These are phyloP conservation scores for Equus quagga DNA, from an alignment of 2,113 vertebrate genomes.

Conservation along the genomic window DNA sequence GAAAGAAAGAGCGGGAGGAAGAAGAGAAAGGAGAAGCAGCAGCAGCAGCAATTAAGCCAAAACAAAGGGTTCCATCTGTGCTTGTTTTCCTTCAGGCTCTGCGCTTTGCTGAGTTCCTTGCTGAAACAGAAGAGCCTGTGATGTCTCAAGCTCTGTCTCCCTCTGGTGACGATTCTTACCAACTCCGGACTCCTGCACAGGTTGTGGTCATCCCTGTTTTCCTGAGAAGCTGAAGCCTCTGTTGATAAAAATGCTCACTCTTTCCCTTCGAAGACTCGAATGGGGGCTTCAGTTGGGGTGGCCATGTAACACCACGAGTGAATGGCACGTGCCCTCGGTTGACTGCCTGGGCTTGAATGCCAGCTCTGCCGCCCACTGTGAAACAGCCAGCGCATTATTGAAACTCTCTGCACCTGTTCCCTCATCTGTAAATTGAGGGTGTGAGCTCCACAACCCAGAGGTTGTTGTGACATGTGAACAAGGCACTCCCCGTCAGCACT, in stretches of 20 bases:
- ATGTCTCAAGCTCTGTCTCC: slow-evolving; percentile 86
- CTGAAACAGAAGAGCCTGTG: fast-evolving
- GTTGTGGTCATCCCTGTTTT: fast-evolving
- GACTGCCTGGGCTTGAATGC: neutral
- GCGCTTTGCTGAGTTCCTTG: fast-evolving
- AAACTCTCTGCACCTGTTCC: neutral
- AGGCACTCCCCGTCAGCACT: fast-evolving
- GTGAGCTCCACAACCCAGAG: too few relatives aligned
- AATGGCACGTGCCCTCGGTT: fast-evolving
- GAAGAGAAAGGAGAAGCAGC: neutral
- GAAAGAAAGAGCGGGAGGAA: fast-evolving
- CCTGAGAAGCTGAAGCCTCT: neutral
- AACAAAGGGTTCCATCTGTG: neutral
- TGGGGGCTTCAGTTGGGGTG: neutral
- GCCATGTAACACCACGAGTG: fast-evolving
- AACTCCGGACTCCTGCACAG: fast-evolving
- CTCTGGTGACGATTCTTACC: slow-evolving; percentile 77
- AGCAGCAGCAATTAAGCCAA: neutral
- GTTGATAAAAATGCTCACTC: fast-evolving
- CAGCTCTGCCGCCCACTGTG: neutral
- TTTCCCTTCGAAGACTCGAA: neutral
- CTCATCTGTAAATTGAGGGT: neutral
- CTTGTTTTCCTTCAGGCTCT: neutral
- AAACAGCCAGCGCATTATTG: fast-evolving
- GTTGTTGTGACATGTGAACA: neutral